Conservation (phyloP, 2,113 vertebrate genomes). For the Apteryx owenii region DNA sequence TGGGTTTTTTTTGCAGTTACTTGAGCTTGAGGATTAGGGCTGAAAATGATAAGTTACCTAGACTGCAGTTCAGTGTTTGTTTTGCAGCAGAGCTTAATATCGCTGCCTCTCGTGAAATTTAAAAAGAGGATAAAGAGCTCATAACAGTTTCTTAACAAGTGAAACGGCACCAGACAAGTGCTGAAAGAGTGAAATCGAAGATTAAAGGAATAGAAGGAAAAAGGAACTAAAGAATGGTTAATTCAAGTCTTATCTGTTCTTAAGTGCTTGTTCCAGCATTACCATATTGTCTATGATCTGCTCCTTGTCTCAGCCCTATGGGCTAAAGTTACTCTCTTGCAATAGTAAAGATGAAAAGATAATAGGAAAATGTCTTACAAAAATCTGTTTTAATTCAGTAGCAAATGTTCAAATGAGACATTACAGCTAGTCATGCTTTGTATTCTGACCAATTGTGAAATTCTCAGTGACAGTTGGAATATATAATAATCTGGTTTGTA, state of each 20-base stretch:
- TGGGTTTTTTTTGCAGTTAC: not conserved
- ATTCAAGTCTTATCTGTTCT: not conserved
- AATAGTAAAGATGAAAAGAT: not conserved
- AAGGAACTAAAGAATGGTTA: not conserved
- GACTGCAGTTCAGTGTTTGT: not conserved
- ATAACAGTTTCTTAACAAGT: not conserved
- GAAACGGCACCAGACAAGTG: not conserved
- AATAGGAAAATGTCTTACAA: not conserved
- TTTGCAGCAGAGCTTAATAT: not conserved
- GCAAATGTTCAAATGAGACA: not conserved
- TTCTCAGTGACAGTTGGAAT: not conserved
- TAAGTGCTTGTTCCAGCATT: not conserved
- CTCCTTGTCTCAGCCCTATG: not conserved
- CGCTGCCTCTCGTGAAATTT: not conserved
- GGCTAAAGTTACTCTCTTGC: not conserved
- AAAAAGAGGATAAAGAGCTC: not conserved
- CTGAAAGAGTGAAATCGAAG: not conserved
- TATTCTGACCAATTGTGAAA: not conserved
- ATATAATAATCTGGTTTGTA: not conserved
- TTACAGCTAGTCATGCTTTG: not conserved
- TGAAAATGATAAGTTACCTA: not conserved
- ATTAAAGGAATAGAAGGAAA: not conserved
- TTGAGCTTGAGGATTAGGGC: not conserved
- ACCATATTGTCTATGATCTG: not conserved
- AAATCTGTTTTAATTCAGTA: not conserved